phyloP scores from a whole-genome alignment of 2,113 vertebrate genomes.

The Prietella phreatophila region DNA sequence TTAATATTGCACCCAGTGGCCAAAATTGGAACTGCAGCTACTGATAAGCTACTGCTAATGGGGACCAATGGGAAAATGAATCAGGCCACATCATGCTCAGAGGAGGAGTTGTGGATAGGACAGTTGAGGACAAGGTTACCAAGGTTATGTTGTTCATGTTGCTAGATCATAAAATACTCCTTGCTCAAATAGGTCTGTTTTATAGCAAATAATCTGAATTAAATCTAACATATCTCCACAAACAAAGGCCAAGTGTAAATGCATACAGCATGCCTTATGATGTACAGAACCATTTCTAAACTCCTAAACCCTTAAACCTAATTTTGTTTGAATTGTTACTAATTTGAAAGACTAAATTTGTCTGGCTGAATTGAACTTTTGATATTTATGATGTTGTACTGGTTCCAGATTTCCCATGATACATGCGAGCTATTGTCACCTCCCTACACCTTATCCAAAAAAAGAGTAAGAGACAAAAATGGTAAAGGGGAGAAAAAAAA shows the following conservation, averaged over 20 bases:
- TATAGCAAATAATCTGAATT: background rate
- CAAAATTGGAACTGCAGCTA: background rate
- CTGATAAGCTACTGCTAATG: no score
- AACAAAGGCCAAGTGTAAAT: background rate
- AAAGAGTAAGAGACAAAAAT: background rate
- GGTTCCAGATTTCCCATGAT: conserved; percentile 8
- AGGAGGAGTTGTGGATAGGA: background rate
- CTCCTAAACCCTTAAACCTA: background rate
- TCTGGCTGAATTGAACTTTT: background rate
- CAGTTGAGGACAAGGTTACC: background rate
- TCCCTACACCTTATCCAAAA: conserved; percentile 10
- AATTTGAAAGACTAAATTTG: background rate
- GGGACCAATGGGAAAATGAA: background rate
- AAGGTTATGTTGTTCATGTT: background rate
- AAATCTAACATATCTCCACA: background rate
- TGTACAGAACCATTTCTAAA: background rate
- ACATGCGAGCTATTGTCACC: conserved; percentile 32
- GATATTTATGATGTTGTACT: background rate
- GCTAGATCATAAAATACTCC: background rate
- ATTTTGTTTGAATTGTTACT: background rate
- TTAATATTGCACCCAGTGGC: background rate
- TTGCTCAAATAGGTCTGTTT: background rate
- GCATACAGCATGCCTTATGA: background rate
- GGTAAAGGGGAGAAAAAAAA: background rate
- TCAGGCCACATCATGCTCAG: background rate